Evolutionary conservation across 2,888 invertebrate species (phyloP), one percentile per base, ranked within the genome.

Genomic region (Drosophila mercatorum): DNA sequence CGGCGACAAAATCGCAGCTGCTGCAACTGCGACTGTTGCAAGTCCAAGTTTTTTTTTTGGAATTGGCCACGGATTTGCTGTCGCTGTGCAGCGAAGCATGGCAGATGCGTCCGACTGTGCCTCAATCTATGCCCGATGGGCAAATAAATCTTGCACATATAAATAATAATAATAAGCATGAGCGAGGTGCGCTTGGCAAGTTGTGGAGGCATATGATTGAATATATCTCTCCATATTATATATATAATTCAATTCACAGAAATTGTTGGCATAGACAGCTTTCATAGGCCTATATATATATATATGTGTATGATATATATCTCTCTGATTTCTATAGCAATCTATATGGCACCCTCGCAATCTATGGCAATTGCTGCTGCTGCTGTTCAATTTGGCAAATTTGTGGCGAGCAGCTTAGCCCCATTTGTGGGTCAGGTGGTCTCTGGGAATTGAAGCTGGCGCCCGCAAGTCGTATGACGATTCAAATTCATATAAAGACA

Each of bases 361-460:
- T 38, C 51, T 72, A 63, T 83, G 72, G 67, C 79, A 81, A 76
- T 59, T 46, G 71, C 56, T 52, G 53, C 14, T 43, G 61, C 71
- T 22, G 22, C 22, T 22, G 74, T 82, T 82, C 89, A 89, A 89
- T 89, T 85, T 85, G 80, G 85, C 77, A 72, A 75, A 72, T 74
- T 72, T 81, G 52, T 81, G 52, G 79, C 78, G 71, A 68, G 57
- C 68, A 75, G 68, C 67, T 73, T 60, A 69, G 56, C 72, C 73
- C 63, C 75, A 67, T 85, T 88, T 78, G 74, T 86, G 88, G 89
- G 88, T 88, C 89, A 89, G 47, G 57, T 78, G 82, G 84, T 87
- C 79, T 78, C 57, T 56, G 72, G 67, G 36, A 67, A 76, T 72
- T 61, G 66, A 86, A 78, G 67, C 87, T 87, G 83, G 83, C 83